A percentile compares a stretch with the other conserved stretches of the same genome.
Evolutionary conservation across 2,797 vertebrate genomes (phyloP).

Genomic region (Betta splendens): DNA sequence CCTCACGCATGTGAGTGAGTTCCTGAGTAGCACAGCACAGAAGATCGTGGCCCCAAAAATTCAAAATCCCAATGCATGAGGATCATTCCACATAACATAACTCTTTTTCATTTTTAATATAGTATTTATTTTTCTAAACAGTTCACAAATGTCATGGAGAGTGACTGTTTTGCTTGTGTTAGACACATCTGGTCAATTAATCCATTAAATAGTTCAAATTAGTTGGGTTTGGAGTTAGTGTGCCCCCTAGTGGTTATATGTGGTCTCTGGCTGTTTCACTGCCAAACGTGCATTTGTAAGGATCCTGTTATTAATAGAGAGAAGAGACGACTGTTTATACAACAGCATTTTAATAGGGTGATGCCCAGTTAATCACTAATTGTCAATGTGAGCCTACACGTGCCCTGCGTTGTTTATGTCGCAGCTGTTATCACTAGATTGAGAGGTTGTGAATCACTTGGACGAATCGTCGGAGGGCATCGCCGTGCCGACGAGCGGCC

Average conservation of each 20-base stretch:
- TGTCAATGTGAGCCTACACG: not conserved
- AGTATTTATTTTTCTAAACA: no score
- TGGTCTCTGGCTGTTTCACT: not conserved
- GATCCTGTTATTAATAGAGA: no score
- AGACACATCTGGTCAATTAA: not conserved
- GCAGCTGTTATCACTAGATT: not conserved
- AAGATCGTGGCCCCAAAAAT: no score
- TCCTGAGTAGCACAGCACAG: no score
- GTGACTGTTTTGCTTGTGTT: not conserved
- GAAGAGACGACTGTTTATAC: no score
- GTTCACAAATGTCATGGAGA: no score
- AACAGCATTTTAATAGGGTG: not conserved
- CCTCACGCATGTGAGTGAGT: no score
- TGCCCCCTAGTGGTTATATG: not conserved
- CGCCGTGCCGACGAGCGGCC: slow-evolving; percentile 1
- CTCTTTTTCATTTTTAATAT: no score
- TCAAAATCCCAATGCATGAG: no score
- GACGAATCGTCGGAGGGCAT: slow-evolving; percentile 14
- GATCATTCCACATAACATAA: no score
- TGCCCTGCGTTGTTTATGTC: slow-evolving; percentile 1
- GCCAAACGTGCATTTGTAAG: no score
- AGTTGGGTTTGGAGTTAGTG: not conserved
- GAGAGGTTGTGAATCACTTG: slow-evolving; percentile 9
- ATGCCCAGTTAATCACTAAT: not conserved
- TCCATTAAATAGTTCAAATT: not conserved